These are phyloP conservation scores for Sinella curviseta DNA, from an alignment of 1,140 invertebrate genomes.

Conservation along the genomic window DNA sequence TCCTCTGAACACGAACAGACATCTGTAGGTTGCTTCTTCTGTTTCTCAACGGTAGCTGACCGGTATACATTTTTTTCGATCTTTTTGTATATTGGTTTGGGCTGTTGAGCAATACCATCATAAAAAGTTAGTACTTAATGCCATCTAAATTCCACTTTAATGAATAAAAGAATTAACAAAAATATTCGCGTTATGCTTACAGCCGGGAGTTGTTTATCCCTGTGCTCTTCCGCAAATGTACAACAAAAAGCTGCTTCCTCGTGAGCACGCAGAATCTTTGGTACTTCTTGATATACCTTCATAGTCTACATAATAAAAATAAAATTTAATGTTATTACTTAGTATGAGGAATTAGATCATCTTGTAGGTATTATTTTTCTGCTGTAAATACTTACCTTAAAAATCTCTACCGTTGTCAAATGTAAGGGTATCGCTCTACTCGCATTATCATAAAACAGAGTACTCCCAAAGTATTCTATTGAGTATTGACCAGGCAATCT, in stretches of 20 bases:
- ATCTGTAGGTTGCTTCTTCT: constrained; percentile 2
- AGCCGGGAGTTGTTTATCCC: neutral
- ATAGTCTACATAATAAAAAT: constrained; percentile 29
- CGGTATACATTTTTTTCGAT: constrained; percentile 41
- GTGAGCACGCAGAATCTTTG: constrained; percentile 30
- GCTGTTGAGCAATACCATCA: constrained; percentile 19
- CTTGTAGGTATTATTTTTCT: too few relatives aligned
- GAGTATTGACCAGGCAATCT: constrained; percentile 17
- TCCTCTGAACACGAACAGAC: constrained; percentile 28
- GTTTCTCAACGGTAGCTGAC: neutral
- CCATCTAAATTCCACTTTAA: too few relatives aligned
- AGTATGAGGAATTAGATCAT: neutral
- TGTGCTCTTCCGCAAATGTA: constrained; percentile 15
- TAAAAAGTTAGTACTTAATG: too few relatives aligned
- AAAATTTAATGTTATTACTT: neutral
- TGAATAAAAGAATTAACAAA: too few relatives aligned
- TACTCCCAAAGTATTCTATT: constrained; percentile 39
- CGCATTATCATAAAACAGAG: constrained; percentile 33
- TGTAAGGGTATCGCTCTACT: constrained; percentile 26
- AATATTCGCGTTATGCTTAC: too few relatives aligned
- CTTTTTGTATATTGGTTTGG: constrained; percentile 40
- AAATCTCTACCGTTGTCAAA: constrained; percentile 30
- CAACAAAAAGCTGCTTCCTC: constrained; percentile 36
- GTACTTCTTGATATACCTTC: constrained; percentile 30
- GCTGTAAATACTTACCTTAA: too few relatives aligned